Evolutionary conservation across 2,888 invertebrate species (phyloP).

Genomic region (Bursaphelenchus okinawaensis): DNA sequence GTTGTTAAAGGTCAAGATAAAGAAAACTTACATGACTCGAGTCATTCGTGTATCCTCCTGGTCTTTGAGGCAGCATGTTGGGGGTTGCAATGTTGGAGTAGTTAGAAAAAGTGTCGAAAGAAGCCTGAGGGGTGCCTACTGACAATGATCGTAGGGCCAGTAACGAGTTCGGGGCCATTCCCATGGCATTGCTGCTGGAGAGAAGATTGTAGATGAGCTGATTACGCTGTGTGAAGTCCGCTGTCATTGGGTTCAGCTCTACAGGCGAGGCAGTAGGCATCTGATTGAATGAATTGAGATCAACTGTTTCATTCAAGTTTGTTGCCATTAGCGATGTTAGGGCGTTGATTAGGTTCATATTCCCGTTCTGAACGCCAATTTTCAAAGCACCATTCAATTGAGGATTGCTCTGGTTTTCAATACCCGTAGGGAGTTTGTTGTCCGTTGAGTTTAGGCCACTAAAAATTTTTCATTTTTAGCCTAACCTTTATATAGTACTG

Average conservation of each 20-base stretch:
- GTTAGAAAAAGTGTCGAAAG: neutral
- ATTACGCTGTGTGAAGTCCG: neutral
- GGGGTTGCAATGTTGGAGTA: neutral
- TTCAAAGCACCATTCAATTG: no score
- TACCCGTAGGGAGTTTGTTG: no score
- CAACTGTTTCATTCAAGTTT: neutral
- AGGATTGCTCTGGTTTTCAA: no score
- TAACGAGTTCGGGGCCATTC: neutral
- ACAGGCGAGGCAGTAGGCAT: neutral
- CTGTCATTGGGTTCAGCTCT: neutral
- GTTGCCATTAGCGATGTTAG: neutral
- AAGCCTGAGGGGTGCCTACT: neutral
- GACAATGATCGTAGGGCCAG: neutral
- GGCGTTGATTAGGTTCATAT: neutral
- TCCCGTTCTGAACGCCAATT: no score
- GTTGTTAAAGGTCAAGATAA: no score
- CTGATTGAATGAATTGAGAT: neutral
- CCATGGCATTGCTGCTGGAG: neutral
- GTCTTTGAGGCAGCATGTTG: neutral
- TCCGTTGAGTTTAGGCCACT: no score
- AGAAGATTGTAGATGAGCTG: neutral
- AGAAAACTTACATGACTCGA: no score
- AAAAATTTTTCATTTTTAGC: no score
- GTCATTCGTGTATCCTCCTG: no score
- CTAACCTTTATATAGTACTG: no score